These are phyloP conservation scores for Anolis sagrei DNA, from an alignment of 2,113 vertebrate genomes.

Conservation along the genomic window DNA sequence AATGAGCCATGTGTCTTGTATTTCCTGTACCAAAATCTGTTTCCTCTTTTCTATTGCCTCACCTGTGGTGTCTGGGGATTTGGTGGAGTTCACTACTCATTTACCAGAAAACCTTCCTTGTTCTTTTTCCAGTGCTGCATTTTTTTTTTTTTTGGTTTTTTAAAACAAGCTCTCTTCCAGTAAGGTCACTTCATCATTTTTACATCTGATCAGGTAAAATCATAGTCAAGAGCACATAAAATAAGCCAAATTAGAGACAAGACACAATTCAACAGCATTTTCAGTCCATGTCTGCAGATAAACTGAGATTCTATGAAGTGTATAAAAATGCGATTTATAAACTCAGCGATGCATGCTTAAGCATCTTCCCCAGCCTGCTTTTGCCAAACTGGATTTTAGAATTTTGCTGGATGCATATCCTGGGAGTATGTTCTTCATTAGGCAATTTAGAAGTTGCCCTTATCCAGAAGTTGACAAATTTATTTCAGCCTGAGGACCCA, in stretches of 20 bases:
- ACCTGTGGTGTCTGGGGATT: constrained; percentile 1
- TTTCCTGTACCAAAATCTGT: constrained; percentile 1
- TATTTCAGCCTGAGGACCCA: too few relatives aligned
- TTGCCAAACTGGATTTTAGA: neutral
- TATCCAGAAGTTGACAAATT: too few relatives aligned
- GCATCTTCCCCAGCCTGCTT: neutral
- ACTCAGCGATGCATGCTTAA: neutral
- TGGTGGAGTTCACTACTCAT: neutral
- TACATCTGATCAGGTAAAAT: neutral
- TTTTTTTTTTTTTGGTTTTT: neutral
- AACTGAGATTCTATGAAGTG: neutral
- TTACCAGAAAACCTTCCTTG: constrained; percentile 13
- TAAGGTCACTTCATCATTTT: neutral
- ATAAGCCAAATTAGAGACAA: neutral
- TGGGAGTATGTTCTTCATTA: neutral
- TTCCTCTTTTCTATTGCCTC: constrained; percentile 5
- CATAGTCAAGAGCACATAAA: neutral
- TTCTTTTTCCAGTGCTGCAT: neutral
- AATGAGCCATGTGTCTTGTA: neutral
- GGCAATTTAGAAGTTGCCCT: neutral
- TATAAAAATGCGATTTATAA: neutral
- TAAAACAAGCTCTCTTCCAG: neutral
- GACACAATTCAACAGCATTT: neutral
- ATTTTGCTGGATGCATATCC: neutral
- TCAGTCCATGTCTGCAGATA: too few relatives aligned